Percentiles rank a stretch among this genome's conserved stretches.
Evolutionary conservation across 2,888 invertebrate genomes (phyloP).

Genomic region (Stegophylla sp.): DNA sequence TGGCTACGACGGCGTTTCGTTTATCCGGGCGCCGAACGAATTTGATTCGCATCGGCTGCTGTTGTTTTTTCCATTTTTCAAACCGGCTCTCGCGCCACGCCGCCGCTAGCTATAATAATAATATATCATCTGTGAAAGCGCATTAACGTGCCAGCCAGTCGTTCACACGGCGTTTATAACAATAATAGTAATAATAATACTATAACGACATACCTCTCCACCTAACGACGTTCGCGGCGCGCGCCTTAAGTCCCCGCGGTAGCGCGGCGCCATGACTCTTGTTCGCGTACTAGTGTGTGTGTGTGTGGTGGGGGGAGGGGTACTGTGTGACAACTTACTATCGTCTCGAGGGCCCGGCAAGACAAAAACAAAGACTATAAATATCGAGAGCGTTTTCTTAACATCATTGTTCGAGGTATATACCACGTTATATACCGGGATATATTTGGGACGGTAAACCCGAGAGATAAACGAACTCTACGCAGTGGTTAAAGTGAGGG

Average conservation of each 20-base stretch:
- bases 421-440: too few species aligned
- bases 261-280: too few species aligned
- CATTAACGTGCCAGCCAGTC: background rate
- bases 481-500: too few species aligned
- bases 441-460: too few species aligned
- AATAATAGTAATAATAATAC: background rate
- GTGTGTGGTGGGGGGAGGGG: too few species aligned
- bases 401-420: too few species aligned
- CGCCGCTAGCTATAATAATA: background rate
- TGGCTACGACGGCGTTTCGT: background rate
- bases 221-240: background rate
- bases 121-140: constrained; percentile 23
- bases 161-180: background rate
- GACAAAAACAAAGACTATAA: too few species aligned
- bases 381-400: too few species aligned
- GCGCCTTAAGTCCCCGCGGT: background rate
- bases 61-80: constrained; percentile 52
- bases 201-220: background rate
- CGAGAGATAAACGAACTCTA: too few species aligned
- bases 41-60: constrained; percentile 52
- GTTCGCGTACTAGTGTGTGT: too few species aligned
- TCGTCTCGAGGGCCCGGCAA: too few species aligned
- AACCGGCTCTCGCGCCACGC: background rate
- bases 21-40: constrained; percentile 42
- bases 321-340: too few species aligned